Evolutionary conservation across 2,113 vertebrate genomes (phyloP).

Genomic region (Ibidorhyncha struthersii): DNA sequence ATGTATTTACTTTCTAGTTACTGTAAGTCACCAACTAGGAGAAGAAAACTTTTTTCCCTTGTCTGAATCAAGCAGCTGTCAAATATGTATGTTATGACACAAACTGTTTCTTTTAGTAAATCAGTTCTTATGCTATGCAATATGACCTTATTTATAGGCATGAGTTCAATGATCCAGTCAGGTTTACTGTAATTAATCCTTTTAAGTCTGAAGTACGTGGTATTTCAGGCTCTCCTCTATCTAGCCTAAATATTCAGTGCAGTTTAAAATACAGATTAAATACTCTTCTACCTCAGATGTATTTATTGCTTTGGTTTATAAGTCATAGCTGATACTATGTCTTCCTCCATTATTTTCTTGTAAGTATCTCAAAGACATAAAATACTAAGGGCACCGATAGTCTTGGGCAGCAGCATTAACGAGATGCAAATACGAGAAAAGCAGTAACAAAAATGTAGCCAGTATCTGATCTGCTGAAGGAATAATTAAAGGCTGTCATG

Average conservation of each 20-base stretch:
- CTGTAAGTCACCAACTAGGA: not conserved
- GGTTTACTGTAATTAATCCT: not conserved
- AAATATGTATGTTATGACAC: not conserved
- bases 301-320: not conserved
- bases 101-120: not conserved
- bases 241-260: not conserved
- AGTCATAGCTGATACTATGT: not conserved
- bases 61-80: not conserved
- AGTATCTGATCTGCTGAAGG: not conserved
- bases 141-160: not conserved
- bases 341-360: not conserved
- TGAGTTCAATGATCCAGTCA: not conserved
- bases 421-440: not conserved
- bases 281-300: not conserved
- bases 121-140: not conserved
- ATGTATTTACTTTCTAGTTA: slow-evolving; percentile 47
- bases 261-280: not conserved
- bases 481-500: not conserved
- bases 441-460: not conserved
- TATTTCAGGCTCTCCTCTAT: not conserved
- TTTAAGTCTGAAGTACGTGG: not conserved
- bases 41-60: not conserved
- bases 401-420: not conserved
- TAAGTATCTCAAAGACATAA: not conserved
- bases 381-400: rapidly evolving